Conservation (phyloP, 2,888 invertebrate species). For the Zaprionus bogoriensis region DNA sequence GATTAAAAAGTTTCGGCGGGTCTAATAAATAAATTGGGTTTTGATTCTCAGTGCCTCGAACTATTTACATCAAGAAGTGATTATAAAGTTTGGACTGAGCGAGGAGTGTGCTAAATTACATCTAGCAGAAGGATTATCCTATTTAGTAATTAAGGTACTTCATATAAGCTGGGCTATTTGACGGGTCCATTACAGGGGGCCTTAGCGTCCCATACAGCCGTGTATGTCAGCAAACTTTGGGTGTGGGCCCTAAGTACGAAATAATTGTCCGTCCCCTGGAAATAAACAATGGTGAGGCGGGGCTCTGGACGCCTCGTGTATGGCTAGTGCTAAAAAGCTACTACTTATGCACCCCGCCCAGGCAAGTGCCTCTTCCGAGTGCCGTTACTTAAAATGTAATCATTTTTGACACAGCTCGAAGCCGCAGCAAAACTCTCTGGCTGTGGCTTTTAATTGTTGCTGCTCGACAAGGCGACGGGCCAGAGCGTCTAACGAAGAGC, state of each 20-base stretch:
- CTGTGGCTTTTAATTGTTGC: constrained; percentile 38
- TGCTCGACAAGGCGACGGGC: constrained; percentile 25
- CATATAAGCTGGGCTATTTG: not conserved
- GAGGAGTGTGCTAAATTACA: not conserved
- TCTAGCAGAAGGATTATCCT: not conserved
- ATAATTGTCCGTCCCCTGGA: not conserved
- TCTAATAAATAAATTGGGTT: not conserved
- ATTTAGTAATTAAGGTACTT: not conserved
- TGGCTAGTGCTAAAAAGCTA: not conserved
- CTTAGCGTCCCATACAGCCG: not conserved
- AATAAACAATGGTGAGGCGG: not conserved
- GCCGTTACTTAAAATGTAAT: constrained; percentile 25
- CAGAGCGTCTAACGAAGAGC: constrained; percentile 12
- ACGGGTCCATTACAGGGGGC: not conserved
- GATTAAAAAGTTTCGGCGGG: not conserved
- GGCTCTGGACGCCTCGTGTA: not conserved
- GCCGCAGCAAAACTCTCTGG: not conserved
- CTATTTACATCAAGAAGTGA: not conserved
- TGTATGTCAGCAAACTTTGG: not conserved
- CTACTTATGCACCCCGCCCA: not conserved
- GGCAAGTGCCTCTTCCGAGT: not conserved
- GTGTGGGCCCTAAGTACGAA: not conserved
- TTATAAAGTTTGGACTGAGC: not conserved
- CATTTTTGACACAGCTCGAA: constrained; percentile 12
- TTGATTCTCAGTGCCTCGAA: not conserved